These are phyloP conservation scores for Telmatherina bonti DNA, from an alignment of 2,797 vertebrate species.

Conservation along the genomic window DNA sequence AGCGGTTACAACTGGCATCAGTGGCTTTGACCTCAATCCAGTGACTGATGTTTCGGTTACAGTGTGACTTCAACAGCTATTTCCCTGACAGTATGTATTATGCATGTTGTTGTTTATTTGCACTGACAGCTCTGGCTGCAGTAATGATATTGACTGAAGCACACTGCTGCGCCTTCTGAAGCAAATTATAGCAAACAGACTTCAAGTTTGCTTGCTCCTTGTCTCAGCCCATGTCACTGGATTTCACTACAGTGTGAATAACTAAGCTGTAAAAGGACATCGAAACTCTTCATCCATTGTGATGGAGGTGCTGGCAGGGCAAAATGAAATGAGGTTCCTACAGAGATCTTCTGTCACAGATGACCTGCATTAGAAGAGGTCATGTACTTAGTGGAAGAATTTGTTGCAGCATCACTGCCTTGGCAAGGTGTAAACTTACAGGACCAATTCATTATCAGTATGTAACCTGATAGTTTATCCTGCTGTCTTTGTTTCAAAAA, in stretches of 20 bases:
- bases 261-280: conserved; percentile 29
- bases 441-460: conserved; percentile 43
- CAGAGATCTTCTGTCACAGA: conserved; percentile 38
- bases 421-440: conserved; percentile 44
- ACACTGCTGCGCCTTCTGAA: conserved; percentile 48
- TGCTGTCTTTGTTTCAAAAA: conserved; percentile 16
- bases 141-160: conserved; percentile 54
- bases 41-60: conserved; percentile 62
- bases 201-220: conserved; percentile 34
- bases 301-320: not conserved
- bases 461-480: conserved; percentile 35
- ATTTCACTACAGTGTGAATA: conserved; percentile 39
- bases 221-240: conserved; percentile 28
- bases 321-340: conserved; percentile 30
- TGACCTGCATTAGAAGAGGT: conserved; percentile 64
- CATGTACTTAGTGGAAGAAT: conserved; percentile 44
- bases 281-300: conserved; percentile 28
- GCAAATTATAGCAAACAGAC: conserved; percentile 39
- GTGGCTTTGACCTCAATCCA: conserved; percentile 41
- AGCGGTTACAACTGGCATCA: conserved; percentile 1
- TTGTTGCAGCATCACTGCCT: conserved; percentile 22
- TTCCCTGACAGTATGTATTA: conserved; percentile 67
- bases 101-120: conserved; percentile 69
- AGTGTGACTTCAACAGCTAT: conserved; percentile 54
- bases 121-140: conserved; percentile 57